These are phyloP conservation scores for Tapirus indicus DNA, from an alignment of 2,797 vertebrate genomes.

Conservation along the genomic window DNA sequence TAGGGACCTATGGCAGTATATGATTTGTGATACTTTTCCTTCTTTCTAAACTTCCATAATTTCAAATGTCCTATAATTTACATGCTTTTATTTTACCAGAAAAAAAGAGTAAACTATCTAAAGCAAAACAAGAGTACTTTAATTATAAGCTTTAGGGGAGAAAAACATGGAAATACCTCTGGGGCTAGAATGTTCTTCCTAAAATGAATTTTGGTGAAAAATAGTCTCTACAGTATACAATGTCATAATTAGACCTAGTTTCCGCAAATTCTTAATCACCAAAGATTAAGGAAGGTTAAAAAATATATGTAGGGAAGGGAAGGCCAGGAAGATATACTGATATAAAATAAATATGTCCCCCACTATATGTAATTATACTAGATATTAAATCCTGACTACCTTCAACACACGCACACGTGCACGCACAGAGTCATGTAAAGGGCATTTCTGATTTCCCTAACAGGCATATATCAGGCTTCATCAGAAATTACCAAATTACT, in stretches of 20 bases:
- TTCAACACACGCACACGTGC: neutral
- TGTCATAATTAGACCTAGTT: neutral
- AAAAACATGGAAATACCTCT: neutral
- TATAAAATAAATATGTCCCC: neutral
- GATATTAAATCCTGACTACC: neutral
- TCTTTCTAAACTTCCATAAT: neutral
- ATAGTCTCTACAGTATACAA: neutral
- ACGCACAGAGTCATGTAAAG: too few relatives aligned
- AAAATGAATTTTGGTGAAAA: neutral
- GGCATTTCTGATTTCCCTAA: neutral
- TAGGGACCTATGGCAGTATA: neutral
- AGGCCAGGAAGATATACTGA: neutral
- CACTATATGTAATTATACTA: neutral
- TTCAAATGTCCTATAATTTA: neutral
- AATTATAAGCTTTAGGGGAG: neutral
- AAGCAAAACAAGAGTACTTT: neutral
- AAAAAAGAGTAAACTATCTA: neutral
- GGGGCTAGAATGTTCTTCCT: neutral
- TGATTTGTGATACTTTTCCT: neutral
- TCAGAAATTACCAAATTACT: neutral
- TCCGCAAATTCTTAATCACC: neutral
- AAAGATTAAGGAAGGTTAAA: neutral
- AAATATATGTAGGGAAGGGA: neutral
- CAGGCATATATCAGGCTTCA: neutral
- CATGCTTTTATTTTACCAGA: neutral